Base-by-base conservation (phyloP, 2,888 invertebrate genomes). In the Plutella xylostella region DNA sequence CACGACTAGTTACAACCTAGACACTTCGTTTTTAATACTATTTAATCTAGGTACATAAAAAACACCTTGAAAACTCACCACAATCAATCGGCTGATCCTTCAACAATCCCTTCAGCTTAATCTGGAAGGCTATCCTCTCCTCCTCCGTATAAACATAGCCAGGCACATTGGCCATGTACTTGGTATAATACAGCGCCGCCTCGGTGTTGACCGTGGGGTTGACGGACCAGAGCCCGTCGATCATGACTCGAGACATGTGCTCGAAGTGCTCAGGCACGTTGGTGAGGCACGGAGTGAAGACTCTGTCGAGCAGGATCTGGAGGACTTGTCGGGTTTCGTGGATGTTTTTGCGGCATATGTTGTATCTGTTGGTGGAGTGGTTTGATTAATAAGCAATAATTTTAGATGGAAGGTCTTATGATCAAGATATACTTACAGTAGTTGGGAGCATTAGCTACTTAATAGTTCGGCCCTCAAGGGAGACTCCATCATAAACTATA, bases 211-310 rank as follows among this genome's bases (percentile, higher is more conserved):
- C 73, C 0, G 92, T 72, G 28, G 91, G 90, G 63, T 89, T 89
- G 35, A 91, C 72, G 3, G 85, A 85, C 89, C 89, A 90, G 61
- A 93, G 69, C 0, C 92, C 92, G 41, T 89, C 79, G 2, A 92
- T 63, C 58, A 93, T 72, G 1, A 88, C 85, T 0, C 75, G 67
- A 0, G 90, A 79, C 88, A 92, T 89, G 52, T 86, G 71, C 42
- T 88, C 74, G 67, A 92, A 93, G 43, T 89, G 80, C 34, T 88
- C 74, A 0, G 86, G 86, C 2, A 87, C 86, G 37, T 85, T 77
- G 42, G 85, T 80, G 9, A 93, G 61, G 21, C 85, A 80, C 0
- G 92, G 91, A 7, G 83, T 76, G 58, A 86, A 90, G 0, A 90
- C 84, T 2, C 87, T 79, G 1, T 88, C 86, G 43, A 87, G 71